These are phyloP conservation scores for Oscarella lobularis DNA, from an alignment of 37 sponge, comb jelly and placozoan species.

Conservation along the genomic window DNA sequence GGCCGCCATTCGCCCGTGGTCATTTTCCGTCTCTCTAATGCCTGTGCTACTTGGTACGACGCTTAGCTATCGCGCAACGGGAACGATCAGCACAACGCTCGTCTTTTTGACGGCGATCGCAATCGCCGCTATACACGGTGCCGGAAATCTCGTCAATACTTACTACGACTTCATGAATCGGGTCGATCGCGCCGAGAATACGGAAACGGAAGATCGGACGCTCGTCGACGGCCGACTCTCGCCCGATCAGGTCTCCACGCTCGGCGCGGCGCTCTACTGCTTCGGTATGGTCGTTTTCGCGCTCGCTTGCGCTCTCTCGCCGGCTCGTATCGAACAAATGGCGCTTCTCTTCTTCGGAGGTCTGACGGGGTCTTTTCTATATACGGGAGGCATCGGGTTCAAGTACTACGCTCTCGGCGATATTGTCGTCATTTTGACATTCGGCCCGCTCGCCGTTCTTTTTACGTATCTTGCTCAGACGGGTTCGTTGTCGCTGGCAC, in stretches of 20 bases:
- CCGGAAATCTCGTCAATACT: conserved; percentile 79
- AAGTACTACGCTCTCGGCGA: conserved; percentile 78
- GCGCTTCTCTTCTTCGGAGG: conserved; percentile 77
- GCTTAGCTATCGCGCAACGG: conserved; percentile 25
- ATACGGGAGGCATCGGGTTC: conserved; percentile 75
- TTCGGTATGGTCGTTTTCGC: conserved; percentile 47
- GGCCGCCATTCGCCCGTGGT: conserved; percentile 55
- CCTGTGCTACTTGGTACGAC: conserved; percentile 64
- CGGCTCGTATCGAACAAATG: conserved; percentile 34
- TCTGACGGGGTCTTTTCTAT: conserved; percentile 67
- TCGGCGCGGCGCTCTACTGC: conserved; percentile 51
- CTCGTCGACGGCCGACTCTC: conserved; percentile 23
- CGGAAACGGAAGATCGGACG: conserved; percentile 20
- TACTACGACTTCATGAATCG: conserved; percentile 60
- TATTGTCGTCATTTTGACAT: conserved; percentile 51
- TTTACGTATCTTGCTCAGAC: conserved; percentile 51
- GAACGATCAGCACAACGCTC: conserved; percentile 9
- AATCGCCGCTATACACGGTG: conserved; percentile 55
- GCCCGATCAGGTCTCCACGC: conserved; percentile 33
- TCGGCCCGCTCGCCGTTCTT: conserved; percentile 70
- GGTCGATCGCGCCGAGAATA: conserved; percentile 12
- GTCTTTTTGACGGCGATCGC: conserved; percentile 20
- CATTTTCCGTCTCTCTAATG: conserved; percentile 52
- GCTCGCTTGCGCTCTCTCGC: conserved; percentile 27
- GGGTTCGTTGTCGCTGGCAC: conserved; percentile 29